Conservation (phyloP, 2,797 vertebrate genomes). For the Anguilla anguilla region DNA sequence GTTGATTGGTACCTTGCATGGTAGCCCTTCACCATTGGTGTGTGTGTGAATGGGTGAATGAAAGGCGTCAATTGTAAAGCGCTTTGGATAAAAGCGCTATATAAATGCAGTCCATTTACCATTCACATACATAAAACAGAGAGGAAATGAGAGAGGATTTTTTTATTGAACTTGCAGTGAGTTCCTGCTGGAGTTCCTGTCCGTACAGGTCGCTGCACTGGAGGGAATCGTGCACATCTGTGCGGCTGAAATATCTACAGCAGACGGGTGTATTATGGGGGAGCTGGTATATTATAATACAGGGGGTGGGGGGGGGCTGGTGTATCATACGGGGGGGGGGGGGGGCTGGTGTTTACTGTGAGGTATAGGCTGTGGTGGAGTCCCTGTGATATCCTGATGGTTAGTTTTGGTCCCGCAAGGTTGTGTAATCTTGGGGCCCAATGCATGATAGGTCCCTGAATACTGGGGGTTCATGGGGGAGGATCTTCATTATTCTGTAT, state of each 20-base stretch:
- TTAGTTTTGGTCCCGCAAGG: too few relatives aligned
- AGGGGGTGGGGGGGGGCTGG: too few relatives aligned
- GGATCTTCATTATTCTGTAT: background rate
- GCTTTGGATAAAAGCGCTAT: too few relatives aligned
- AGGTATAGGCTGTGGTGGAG: background rate
- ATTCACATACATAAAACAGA: background rate
- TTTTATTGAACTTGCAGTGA: conserved; percentile 1
- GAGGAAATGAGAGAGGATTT: background rate
- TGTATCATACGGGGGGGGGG: too few relatives aligned
- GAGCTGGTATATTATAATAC: too few relatives aligned
- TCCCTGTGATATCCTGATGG: background rate
- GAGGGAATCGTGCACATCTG: background rate
- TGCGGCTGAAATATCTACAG: background rate
- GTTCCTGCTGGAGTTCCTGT: background rate
- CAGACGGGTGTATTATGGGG: background rate
- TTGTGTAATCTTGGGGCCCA: background rate
- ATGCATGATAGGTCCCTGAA: background rate
- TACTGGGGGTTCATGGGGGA: background rate
- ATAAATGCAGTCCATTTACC: too few relatives aligned
- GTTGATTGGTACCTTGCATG: too few relatives aligned
- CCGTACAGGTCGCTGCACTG: background rate
- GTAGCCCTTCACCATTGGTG: too few relatives aligned
- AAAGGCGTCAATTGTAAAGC: too few relatives aligned
- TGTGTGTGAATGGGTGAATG: too few relatives aligned
- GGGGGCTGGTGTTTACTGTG: background rate